Percentiles rank a stretch among this genome's conserved stretches.
Evolutionary conservation across 2,113 vertebrate species (phyloP).

Genomic region (Podarcis raffonei): DNA sequence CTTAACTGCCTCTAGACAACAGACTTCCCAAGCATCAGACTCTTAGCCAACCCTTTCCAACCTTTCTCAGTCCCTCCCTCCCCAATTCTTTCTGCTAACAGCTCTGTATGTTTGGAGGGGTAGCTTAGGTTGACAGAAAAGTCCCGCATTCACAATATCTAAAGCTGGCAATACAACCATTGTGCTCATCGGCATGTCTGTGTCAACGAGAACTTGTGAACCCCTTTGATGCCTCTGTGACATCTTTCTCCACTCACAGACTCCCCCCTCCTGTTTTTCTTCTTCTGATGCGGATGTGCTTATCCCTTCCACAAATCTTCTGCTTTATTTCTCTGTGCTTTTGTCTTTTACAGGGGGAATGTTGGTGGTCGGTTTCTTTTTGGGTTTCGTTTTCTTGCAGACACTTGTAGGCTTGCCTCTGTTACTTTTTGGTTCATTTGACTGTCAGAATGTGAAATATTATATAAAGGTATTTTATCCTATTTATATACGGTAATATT

Average conservation of each 20-base stretch:
- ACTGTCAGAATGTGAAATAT: conserved; percentile 68
- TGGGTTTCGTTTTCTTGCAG: conserved; percentile 36
- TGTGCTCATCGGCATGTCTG: not conserved
- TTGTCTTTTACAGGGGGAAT: not conserved
- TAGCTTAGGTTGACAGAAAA: not conserved
- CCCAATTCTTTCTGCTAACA: not conserved
- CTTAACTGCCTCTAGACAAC: not conserved
- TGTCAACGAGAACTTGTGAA: not conserved
- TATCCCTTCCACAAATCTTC: not conserved
- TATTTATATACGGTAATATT: conserved; percentile 71
- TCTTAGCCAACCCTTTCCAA: not conserved
- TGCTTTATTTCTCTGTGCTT: conserved; percentile 34
- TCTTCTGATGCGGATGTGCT: not conserved
- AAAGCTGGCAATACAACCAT: not conserved
- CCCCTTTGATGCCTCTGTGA: not conserved
- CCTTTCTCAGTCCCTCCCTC: not conserved
- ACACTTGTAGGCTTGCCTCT: conserved; percentile 53
- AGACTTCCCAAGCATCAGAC: fast-evolving
- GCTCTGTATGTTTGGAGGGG: fast-evolving
- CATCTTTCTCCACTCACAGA: not conserved
- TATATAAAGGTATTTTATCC: conserved; percentile 70
- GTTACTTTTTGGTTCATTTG: conserved; percentile 23
- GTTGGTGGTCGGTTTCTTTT: not conserved
- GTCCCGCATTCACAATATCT: fast-evolving
- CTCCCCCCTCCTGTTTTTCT: not conserved